These are phyloP conservation scores for Tholera decimalis DNA, from an alignment of 2,888 invertebrate genomes.

Conservation along the genomic window DNA sequence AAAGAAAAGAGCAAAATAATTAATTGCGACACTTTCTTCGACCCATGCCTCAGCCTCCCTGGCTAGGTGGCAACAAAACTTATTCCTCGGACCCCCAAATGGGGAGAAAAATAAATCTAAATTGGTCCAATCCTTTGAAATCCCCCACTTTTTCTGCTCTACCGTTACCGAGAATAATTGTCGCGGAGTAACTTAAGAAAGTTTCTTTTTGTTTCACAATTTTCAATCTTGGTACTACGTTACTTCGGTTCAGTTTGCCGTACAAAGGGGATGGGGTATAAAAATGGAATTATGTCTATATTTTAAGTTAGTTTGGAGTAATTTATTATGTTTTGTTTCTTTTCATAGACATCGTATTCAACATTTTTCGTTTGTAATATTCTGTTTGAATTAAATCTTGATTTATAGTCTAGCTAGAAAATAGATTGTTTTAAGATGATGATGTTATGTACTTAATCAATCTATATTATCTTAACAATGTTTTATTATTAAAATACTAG, in stretches of 20 bases:
- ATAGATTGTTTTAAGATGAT: too few species aligned
- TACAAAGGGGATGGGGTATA: conserved; percentile 53
- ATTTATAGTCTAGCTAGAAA: conserved; percentile 4
- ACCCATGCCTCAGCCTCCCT: conserved; percentile 66
- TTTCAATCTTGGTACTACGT: conserved; percentile 47
- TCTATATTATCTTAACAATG: too few species aligned
- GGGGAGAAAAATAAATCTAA: conserved; percentile 91
- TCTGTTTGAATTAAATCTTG: conserved; percentile 1
- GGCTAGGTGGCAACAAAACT: conserved; percentile 83
- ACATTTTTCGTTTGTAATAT: not conserved
- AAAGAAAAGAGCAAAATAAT: not conserved
- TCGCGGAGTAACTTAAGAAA: conserved; percentile 83
- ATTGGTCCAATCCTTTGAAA: conserved; percentile 89
- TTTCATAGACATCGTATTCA: conserved; percentile 40
- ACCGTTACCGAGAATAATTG: conserved; percentile 89
- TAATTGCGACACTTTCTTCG: conserved; percentile 62
- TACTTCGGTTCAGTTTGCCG: conserved; percentile 45
- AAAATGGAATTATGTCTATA: conserved; percentile 79
- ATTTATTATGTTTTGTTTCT: conserved; percentile 72
- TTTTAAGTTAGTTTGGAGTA: conserved; percentile 74
- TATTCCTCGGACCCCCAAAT: conserved; percentile 75
- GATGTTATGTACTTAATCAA: too few species aligned
- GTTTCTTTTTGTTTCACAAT: conserved; percentile 55
- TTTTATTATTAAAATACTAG: too few species aligned
- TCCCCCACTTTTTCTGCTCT: conserved; percentile 88